Evolutionary conservation across 2,113 vertebrate species (phyloP), one percentile per base, ranked within the genome.

Genomic region (Etheostoma cragini): DNA sequence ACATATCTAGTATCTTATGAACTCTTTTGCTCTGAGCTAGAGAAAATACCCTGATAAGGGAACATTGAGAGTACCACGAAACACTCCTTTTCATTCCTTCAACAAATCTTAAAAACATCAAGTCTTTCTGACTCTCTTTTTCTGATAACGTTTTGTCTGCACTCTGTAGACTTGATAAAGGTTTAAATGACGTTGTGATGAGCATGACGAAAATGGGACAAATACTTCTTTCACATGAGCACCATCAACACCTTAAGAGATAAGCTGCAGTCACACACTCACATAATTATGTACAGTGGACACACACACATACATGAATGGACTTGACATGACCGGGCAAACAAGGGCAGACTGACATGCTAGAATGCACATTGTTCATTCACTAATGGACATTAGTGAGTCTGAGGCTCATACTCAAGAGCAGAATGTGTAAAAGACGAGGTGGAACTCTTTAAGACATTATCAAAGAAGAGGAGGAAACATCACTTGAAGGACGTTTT

Each of bases 321-420:
- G 16, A 86, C 38, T 52, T 69, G 78, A 69, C 62, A 56, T 63
- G 72, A 79, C 61, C 33, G 1, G 53, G 52, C 16, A 47, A 52
- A 13, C 62, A 47, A 77, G 87, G 73, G 67, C 86, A 87, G 38
- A 69, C 35, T 86, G 80, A 88, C 88, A 85, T 17, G 52, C 30
- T n/a, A 19, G 26, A 62, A 24, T 8, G 60, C 56, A 66, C 77
- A 16, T 49, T 47, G 42, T 73, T 83, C 45, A 77, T 65, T 81
- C 45, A 58, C 47, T 63, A 71, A 74, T 47, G 24, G 35, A 64
- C 61, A 67, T 46, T 33, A 76, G 15, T 24, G 17, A 85, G 45
- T 60, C 35, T n/a, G 16, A 80, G 4, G 42, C 66, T 61, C 50
- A 17, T 11, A 19, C 46, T 69, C 21, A 33, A 61, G 70, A 85